Conservation (phyloP, 2,888 invertebrate genomes). For the Clanis bilineata region DNA sequence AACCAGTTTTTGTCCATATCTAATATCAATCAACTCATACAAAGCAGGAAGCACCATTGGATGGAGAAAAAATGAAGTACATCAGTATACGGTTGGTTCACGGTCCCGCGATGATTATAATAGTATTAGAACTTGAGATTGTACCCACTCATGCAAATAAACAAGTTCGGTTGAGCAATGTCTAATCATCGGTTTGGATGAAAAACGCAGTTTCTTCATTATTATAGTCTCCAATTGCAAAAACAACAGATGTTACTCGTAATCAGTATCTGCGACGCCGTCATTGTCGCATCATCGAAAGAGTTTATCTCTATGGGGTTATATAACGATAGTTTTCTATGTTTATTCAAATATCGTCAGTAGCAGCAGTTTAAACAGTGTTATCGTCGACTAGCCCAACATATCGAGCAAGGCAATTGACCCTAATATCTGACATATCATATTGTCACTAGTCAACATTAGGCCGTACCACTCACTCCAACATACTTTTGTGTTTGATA, state of each 20-base stretch:
- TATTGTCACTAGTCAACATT: slow-evolving; percentile 37
- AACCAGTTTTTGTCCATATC: slow-evolving; percentile 48
- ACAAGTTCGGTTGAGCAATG: slow-evolving; percentile 21
- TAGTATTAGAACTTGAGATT: slow-evolving; percentile 26
- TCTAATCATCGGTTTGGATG: not conserved
- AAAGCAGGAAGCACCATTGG: slow-evolving; percentile 51
- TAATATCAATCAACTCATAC: slow-evolving; percentile 49
- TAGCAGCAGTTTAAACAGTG: slow-evolving; percentile 55
- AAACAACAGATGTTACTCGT: slow-evolving; percentile 9
- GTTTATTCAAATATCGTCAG: slow-evolving; percentile 50
- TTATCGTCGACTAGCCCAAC: slow-evolving; percentile 66
- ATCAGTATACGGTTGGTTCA: slow-evolving; percentile 36
- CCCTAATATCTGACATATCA: slow-evolving; percentile 64
- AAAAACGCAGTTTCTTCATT: not conserved
- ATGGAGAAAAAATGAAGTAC: slow-evolving; percentile 38
- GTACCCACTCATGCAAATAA: slow-evolving; percentile 28
- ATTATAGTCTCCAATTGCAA: not conserved
- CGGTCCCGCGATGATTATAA: slow-evolving; percentile 39
- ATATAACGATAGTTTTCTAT: slow-evolving; percentile 47
- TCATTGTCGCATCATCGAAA: slow-evolving; percentile 24
- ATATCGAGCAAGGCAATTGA: slow-evolving; percentile 60
- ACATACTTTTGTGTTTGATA: slow-evolving; percentile 2
- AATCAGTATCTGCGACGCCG: slow-evolving; percentile 3
- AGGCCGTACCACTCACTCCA: slow-evolving; percentile 11
- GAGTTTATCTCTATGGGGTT: slow-evolving; percentile 41